Percentiles rank a stretch among this genome's conserved stretches.
Evolutionary conservation across 2,113 vertebrate genomes (phyloP).

Genomic region (Channa argus): DNA sequence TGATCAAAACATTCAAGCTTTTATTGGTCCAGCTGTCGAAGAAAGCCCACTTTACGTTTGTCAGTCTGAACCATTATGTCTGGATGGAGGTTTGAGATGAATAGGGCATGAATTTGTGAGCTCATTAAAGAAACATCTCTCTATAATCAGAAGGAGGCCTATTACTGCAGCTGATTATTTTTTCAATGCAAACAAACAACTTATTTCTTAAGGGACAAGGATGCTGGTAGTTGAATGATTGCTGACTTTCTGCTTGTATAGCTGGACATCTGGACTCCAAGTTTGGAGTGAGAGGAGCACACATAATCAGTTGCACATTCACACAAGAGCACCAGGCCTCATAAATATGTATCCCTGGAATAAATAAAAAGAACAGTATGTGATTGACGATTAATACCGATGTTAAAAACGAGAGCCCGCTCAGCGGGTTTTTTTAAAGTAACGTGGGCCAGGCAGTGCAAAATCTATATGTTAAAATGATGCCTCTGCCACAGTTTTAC

Average conservation of each 20-base stretch:
- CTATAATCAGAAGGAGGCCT: constrained; percentile 32
- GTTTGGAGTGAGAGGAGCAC: constrained; percentile 51
- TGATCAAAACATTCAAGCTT: constrained; percentile 78
- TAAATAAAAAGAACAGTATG: constrained; percentile 43
- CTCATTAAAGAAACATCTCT: constrained; percentile 55
- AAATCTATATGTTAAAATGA: constrained; percentile 52
- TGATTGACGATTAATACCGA: constrained; percentile 70
- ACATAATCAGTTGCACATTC: constrained; percentile 76
- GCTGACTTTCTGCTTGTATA: constrained; percentile 42
- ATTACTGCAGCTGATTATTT: constrained; percentile 38
- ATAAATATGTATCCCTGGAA: constrained; percentile 77
- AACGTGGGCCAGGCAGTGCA: constrained; percentile 26
- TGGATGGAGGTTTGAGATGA: constrained; percentile 39
- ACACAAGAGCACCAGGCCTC: constrained; percentile 57
- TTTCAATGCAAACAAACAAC: constrained; percentile 68
- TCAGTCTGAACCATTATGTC: constrained; percentile 39
- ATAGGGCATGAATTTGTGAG: constrained; percentile 57
- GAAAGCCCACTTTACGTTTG: constrained; percentile 54
- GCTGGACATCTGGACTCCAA: constrained; percentile 74
- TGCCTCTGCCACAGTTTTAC: constrained; percentile 26
- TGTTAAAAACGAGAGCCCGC: constrained; percentile 58
- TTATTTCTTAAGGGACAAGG: constrained; percentile 19
- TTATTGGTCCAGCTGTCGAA: constrained; percentile 70
- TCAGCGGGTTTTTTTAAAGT: constrained; percentile 50
- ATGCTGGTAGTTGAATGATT: constrained; percentile 28